These are phyloP conservation scores for Ploceus nigricollis DNA, from an alignment of 2,113 vertebrate genomes.

Conservation along the genomic window DNA sequence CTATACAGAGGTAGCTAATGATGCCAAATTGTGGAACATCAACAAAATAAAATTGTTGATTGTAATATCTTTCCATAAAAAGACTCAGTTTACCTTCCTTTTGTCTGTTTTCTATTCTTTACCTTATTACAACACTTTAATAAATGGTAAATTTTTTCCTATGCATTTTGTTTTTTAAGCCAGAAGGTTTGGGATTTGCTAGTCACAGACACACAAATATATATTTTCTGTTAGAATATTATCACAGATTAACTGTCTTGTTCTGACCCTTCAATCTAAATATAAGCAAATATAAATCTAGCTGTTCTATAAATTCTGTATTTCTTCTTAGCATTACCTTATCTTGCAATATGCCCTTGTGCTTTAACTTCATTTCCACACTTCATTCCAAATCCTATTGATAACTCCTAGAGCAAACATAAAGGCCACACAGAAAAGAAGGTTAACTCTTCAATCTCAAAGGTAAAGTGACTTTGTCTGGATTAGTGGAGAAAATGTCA, in stretches of 20 bases:
- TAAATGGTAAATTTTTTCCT: not conserved
- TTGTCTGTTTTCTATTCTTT: not conserved
- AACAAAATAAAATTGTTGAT: not conserved
- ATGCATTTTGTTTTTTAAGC: not conserved
- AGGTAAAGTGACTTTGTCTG: not conserved
- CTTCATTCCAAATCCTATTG: not conserved
- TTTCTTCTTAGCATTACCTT: not conserved
- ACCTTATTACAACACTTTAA: not conserved
- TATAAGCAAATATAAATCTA: not conserved
- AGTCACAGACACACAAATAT: not conserved
- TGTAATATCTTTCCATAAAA: not conserved
- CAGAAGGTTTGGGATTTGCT: not conserved
- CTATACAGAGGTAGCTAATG: not conserved
- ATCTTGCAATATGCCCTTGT: not conserved
- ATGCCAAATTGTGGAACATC: not conserved
- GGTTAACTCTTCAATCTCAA: not conserved
- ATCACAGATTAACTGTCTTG: not conserved
- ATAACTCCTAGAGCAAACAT: not conserved
- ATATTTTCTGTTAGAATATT: not conserved
- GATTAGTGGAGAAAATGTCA: not conserved
- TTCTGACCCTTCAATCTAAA: not conserved
- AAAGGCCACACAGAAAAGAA: not conserved
- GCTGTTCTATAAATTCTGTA: not conserved
- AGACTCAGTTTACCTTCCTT: not conserved
- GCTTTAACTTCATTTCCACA: not conserved